These are phyloP conservation scores for Montipora cactus DNA, from an alignment of 64 coral and sea anemone species.

Conservation along the genomic window DNA sequence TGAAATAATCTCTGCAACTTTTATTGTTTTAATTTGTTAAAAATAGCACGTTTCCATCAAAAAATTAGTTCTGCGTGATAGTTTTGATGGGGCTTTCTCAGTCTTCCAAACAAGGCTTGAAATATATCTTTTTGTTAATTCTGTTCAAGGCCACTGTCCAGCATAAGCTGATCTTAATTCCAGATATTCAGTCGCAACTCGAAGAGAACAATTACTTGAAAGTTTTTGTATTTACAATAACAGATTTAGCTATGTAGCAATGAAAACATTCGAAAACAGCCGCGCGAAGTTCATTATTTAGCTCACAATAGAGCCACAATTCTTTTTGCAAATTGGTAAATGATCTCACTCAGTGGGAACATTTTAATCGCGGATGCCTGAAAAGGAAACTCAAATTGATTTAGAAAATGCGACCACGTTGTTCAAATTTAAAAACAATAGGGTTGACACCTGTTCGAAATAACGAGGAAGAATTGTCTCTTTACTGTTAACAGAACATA, in stretches of 20 bases:
- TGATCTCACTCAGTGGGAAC: neutral
- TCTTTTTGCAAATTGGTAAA: neutral
- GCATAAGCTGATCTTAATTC: neutral
- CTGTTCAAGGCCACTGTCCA: too few relatives aligned
- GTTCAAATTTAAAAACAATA: constrained; percentile 12
- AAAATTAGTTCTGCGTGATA: too few relatives aligned
- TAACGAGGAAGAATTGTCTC: neutral
- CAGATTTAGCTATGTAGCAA: too few relatives aligned
- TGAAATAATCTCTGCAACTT: neutral
- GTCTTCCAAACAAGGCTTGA: too few relatives aligned
- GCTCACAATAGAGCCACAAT: neutral
- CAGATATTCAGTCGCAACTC: too few relatives aligned
- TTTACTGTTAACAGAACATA: constrained; percentile 41
- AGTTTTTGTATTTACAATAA: too few relatives aligned
- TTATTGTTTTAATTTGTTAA: too few relatives aligned
- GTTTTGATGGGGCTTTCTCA: too few relatives aligned
- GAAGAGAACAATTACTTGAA: too few relatives aligned
- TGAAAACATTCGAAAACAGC: too few relatives aligned
- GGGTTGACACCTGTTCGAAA: constrained; percentile 5
- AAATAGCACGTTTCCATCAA: too few relatives aligned
- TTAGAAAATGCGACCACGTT: constrained; percentile 34
- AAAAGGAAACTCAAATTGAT: constrained; percentile 4
- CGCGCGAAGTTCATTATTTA: neutral
- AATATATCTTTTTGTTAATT: too few relatives aligned
- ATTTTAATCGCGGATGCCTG: neutral